Base-by-base conservation (phyloP, 2,797 vertebrate genomes). In the Spheniscus humboldti region DNA sequence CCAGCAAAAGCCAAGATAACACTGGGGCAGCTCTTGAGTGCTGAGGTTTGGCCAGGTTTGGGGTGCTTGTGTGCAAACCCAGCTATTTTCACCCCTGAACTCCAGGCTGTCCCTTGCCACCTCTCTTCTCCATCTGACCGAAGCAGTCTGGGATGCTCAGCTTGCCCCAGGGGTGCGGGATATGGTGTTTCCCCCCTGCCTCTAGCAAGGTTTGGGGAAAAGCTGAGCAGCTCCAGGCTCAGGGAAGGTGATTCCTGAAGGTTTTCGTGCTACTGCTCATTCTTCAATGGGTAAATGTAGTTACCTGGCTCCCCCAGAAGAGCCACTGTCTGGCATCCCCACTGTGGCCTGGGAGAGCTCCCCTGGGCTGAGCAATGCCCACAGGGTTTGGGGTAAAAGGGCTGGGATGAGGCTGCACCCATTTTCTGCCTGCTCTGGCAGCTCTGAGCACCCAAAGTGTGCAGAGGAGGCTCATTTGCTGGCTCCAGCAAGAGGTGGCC, bases 161-260 rank as follows among this genome's bases (percentile, higher is more conserved):
- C 62, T 57, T 1, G 0, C 25, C 22, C 41, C 9, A 2, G 41
- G 39, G 30, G 0, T 56, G 73, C 19, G 19, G 85, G 68, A 11
- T 4, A 1, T 1, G 15, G 18, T 3, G 7, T 5, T 50, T 17
- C 5, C 13, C 45, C 5, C 8, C 3, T 0, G 0, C 7, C 23
- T 48, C 17, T 13, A 0, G 9, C 7, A 6, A 47, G 39, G 10
- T 60, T 23, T 74, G 39, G 43, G 37, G 52, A 3, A 24, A 28
- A 73, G 27, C 19, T 27, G 68, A 90, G 67, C 20, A 52, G 43
- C 39, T 68, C 39, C 43, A 24, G 18, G 30, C 60, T 57, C 1
- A 1, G 31, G 33, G 30, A 41, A 85, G 35, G 48, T 5, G 18
- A 71, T 68, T 88, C 16, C 50, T 28, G 50, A 30, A 68, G 35